These are phyloP conservation scores for Acromyrmex heyeri DNA, from an alignment of 1,140 invertebrate species.

Conservation along the genomic window DNA sequence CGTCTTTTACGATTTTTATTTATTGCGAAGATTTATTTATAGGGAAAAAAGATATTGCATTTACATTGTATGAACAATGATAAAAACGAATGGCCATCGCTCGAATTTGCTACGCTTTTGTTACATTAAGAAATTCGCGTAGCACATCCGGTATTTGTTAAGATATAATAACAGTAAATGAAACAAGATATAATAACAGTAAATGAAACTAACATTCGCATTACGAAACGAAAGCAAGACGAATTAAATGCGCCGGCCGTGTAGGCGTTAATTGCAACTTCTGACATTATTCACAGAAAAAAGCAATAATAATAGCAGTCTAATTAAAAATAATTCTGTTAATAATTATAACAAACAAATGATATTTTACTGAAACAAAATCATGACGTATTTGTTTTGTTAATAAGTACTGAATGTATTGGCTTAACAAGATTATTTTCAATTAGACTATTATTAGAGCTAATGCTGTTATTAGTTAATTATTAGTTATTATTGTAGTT, in stretches of 20 bases:
- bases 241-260: constrained; percentile 12
- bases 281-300: neutral
- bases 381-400: neutral
- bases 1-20: neutral
- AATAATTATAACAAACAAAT: neutral
- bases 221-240: constrained; percentile 44
- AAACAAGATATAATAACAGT: constrained; percentile 20
- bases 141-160: constrained; percentile 32
- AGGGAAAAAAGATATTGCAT: neutral
- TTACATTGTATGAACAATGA: constrained; percentile 13
- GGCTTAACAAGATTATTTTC: neutral
- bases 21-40: neutral
- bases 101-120: constrained; percentile 7
- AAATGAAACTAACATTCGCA: constrained; percentile 49
- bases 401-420: neutral
- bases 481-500: too few relatives aligned
- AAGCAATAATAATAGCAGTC: neutral
- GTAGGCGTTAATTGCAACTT: neutral
- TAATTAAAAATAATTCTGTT: neutral
- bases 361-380: neutral
- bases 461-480: neutral
- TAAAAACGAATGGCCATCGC: neutral
- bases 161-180: neutral
- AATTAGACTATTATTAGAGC: neutral
- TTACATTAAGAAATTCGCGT: constrained; percentile 6